phyloP scores from a whole-genome alignment of 2,113 vertebrate genomes.

The Mus spicilegus region DNA sequence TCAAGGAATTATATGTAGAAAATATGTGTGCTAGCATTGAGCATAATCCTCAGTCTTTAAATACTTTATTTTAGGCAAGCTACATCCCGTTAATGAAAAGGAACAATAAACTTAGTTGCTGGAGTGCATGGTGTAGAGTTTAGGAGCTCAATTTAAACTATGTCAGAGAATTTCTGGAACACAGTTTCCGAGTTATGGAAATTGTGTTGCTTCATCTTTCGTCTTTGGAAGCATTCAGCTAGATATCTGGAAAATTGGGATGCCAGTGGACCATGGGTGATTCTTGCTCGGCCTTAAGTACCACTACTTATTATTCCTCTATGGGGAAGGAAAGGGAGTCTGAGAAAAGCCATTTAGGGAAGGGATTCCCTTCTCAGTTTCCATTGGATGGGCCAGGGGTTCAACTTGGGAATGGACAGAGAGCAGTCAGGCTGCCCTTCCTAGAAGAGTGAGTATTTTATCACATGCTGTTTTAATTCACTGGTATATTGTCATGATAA shows the following conservation, averaged over 20 bases:
- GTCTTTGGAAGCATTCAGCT: conserved; percentile 6
- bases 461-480: not conserved
- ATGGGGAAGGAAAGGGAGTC: not conserved
- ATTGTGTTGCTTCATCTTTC: not conserved
- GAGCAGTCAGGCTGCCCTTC: not conserved
- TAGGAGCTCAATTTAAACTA: not conserved
- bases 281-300: not conserved
- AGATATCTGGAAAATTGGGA: not conserved
- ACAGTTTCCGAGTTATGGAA: conserved; percentile 36
- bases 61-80: not conserved
- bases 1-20: not conserved
- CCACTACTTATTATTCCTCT: not conserved
- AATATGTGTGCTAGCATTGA: not conserved
- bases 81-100: not conserved
- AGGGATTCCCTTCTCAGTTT: not conserved
- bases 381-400: not conserved
- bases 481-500: not conserved
- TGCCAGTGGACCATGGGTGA: not conserved
- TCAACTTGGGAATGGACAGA: too few species aligned
- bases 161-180: not conserved
- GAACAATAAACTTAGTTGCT: not conserved
- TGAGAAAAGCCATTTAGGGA: not conserved
- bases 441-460: not conserved
- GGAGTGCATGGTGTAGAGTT: not conserved
- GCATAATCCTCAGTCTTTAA: not conserved